A percentile compares a stretch with the other conserved stretches of the same genome.
Evolutionary conservation across 2,113 vertebrate genomes (phyloP).

Genomic region (Oxyura jamaicensis): DNA sequence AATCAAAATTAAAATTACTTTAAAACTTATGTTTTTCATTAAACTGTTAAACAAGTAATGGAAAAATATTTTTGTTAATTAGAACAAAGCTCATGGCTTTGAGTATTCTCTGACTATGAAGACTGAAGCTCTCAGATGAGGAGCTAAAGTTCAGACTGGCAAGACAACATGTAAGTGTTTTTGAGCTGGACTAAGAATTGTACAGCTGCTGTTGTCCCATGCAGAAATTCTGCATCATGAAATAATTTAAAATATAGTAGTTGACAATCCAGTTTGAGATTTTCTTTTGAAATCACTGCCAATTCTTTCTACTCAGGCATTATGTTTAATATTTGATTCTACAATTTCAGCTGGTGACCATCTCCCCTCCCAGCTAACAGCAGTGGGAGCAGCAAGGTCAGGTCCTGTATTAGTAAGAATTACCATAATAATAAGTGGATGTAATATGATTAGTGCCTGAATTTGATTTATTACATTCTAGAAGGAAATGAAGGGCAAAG

Average conservation of each 20-base stretch:
- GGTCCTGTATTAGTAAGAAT: conserved; percentile 12
- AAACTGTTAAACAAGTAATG: neutral
- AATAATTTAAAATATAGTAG: neutral
- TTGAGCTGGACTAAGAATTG: neutral
- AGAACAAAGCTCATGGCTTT: neutral
- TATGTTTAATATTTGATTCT: neutral
- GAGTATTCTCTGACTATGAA: neutral
- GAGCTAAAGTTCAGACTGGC: neutral
- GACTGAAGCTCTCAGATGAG: neutral
- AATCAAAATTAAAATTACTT: neutral
- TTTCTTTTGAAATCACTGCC: neutral
- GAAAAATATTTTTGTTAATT: neutral
- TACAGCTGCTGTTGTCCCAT: neutral
- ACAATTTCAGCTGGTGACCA: neutral
- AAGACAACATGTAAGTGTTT: rapidly evolving
- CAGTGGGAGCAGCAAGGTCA: neutral
- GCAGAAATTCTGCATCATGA: neutral
- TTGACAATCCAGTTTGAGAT: neutral
- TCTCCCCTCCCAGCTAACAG: neutral
- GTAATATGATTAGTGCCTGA: neutral
- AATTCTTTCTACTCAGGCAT: neutral
- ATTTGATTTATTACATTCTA: conserved; percentile 16
- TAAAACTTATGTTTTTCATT: neutral
- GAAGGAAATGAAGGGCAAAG: conserved; percentile 39
- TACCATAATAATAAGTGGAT: neutral